Conservation (phyloP, 2,113 vertebrate species). For the Charina bottae region DNA sequence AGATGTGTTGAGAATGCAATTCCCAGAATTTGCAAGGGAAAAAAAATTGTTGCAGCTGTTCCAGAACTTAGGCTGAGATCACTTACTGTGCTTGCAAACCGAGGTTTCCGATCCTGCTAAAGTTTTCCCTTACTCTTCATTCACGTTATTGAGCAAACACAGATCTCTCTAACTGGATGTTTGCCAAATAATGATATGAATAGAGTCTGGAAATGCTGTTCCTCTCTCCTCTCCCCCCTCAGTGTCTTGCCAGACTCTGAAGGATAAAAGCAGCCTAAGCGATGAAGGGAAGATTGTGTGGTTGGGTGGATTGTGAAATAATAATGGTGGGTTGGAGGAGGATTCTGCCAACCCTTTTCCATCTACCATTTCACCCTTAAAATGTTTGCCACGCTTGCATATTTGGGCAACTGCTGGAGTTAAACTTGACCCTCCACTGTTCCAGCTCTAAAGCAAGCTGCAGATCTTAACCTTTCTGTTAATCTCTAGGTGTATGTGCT, state of each 20-base stretch:
- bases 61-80: not conserved
- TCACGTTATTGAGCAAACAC: not conserved
- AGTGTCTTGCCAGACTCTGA: not conserved
- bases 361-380: not conserved
- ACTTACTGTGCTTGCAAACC: not conserved
- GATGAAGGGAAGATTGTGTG: not conserved
- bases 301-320: not conserved
- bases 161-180: not conserved
- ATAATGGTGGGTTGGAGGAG: not conserved
- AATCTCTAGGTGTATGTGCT: constrained; percentile 85
- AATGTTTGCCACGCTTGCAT: not conserved
- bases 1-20: not conserved
- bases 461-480: not conserved
- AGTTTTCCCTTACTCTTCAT: not conserved
- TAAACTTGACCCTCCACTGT: not conserved
- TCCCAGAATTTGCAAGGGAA: not conserved
- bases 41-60: not conserved
- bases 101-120: not conserved
- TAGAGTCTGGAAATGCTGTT: not conserved
- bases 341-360: not conserved
- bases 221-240: not conserved
- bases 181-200: not conserved
- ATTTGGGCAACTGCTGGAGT: not conserved
- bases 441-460: not conserved
- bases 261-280: not conserved